A percentile compares a stretch with the other conserved stretches of the same genome.
Conservation (phyloP, 2,797 vertebrate genomes). For the Galago senegalensis region DNA sequence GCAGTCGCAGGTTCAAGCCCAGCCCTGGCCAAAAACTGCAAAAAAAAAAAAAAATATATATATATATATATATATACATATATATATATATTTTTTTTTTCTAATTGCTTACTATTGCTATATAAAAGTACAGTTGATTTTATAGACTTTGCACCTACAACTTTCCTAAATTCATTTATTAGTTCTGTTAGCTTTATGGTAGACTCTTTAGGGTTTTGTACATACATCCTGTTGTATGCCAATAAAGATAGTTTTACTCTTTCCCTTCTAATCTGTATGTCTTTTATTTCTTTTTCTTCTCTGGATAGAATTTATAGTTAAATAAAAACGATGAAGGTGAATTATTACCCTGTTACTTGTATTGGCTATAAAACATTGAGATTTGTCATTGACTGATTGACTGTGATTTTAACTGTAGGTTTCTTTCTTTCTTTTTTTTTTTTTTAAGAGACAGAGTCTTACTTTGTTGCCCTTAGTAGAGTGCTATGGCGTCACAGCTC, state of each 20-base stretch:
- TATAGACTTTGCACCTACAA: not conserved
- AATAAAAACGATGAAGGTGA: not conserved
- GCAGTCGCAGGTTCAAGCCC: too few relatives aligned
- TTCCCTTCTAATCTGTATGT: not conserved
- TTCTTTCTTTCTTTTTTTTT: not conserved
- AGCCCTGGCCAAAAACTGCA: too few relatives aligned
- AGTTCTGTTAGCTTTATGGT: not conserved
- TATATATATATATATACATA: too few relatives aligned
- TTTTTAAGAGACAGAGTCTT: too few relatives aligned
- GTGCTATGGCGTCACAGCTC: too few relatives aligned
- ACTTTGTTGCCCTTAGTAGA: too few relatives aligned
- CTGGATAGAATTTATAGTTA: not conserved
- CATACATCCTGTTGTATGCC: not conserved
- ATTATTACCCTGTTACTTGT: not conserved
- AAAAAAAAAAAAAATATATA: too few relatives aligned
- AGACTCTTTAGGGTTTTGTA: not conserved
- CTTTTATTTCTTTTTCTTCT: not conserved
- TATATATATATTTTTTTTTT: not conserved
- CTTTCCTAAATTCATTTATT: not conserved
- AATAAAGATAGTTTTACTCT: not conserved
- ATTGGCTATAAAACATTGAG: not conserved
- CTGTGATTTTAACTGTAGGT: not conserved
- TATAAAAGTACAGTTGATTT: not conserved
- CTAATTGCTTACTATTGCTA: not conserved
- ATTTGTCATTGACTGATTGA: not conserved